Percentiles rank a stretch among this genome's conserved stretches.
These are phyloP conservation scores for Arion vulgaris DNA, from an alignment of 1,140 invertebrate genomes.

Conservation along the genomic window DNA sequence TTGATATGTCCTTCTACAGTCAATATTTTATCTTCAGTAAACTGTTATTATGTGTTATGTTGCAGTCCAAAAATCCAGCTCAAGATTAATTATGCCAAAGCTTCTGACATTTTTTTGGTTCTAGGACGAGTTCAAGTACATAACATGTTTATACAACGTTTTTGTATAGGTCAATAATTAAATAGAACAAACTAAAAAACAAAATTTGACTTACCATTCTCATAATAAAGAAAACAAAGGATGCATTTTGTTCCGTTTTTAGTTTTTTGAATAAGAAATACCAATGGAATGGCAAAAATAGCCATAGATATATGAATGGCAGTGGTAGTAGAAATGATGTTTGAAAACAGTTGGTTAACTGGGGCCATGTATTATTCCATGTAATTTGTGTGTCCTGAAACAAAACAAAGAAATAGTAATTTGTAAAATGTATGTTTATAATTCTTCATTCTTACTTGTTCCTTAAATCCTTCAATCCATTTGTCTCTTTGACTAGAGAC, in stretches of 20 bases:
- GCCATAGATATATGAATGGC: conserved; percentile 8
- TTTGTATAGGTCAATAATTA: background rate
- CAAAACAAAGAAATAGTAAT: background rate
- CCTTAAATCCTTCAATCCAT: no score
- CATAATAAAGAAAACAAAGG: background rate
- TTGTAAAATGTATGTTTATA: no score
- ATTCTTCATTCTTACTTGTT: no score
- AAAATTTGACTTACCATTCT: conserved; percentile 5
- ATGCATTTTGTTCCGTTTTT: background rate
- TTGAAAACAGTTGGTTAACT: conserved; percentile 16
- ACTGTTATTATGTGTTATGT: no score
- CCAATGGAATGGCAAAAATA: conserved; percentile 2
- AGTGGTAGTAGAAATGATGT: conserved; percentile 2
- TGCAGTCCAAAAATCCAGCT: background rate
- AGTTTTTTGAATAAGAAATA: background rate
- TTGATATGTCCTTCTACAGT: no score
- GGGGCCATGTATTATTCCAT: conserved; percentile 24
- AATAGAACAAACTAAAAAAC: background rate
- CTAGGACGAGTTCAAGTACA: background rate
- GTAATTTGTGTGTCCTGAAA: background rate
- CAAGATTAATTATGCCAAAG: no score
- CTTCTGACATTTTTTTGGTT: no score
- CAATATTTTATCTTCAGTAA: no score
- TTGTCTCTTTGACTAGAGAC: no score
- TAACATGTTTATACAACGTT: background rate